Evolutionary conservation across 2,888 invertebrate species (phyloP), one percentile per base, ranked within the genome.

Genomic region (Thymelicus sylvestris): DNA sequence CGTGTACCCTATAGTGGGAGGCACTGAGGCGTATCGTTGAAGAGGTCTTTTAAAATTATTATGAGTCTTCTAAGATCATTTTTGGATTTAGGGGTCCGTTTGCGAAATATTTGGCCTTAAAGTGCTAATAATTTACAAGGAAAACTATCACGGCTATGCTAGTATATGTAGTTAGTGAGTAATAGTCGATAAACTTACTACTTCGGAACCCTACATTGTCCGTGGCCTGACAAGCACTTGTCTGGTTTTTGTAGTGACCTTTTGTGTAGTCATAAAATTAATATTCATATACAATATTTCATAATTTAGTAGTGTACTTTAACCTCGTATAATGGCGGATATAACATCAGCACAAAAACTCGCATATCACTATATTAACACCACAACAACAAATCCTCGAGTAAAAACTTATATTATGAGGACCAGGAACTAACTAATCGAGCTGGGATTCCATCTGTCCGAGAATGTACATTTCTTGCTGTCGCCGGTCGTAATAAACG

Each of bases 351-450:
- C 50, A 71, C 50, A 71, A 71, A 71, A 71, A 70, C 41, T 13
- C 24, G 47, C 59, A 70, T 60, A 50, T 63, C 15, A 13, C 44
- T 10, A 52, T 31, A 67, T 62, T 67, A 68, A 41, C 55, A 68
- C 50, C 10, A 47, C 67, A 55, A 52, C 15, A 41, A 60, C 39
- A 24, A 59, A 69, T 39, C 39, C 52, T 41, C 15, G 24, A 0
- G 24, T 59, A 65, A 65, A 70, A 70, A 70, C 70, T 48, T 12
- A 31, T 55, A 59, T 39, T 55, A 59, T 39, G 39, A 39, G 65
- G 47, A 70, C 61, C 66, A 74, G 73, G 59, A 67, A 69, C 68
- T 74, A 67, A 69, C 68, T 74, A 72, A 73, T 73, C 66, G 73
- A 74, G 71, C 72, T 67, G 66, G 66, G 67, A 73, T 75, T 76